Conservation (phyloP, 2,888 invertebrate species). For the Apantesis nais region DNA sequence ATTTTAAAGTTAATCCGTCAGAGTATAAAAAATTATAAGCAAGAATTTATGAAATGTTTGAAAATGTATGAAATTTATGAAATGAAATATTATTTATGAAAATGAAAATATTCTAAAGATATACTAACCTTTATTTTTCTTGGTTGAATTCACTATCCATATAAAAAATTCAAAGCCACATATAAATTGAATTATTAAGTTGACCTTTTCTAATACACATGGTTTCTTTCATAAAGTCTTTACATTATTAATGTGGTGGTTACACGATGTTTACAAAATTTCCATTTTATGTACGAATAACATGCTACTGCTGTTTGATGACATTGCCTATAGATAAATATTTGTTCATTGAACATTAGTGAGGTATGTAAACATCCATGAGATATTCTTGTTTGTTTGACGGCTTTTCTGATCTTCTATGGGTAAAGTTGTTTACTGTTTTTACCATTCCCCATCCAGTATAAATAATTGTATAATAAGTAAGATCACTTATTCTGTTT, state of each 20-base stretch:
- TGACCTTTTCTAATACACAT: conserved; percentile 25
- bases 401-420: too few species aligned
- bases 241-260: conserved; percentile 37
- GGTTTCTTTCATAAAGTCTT: conserved; percentile 32
- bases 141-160: neutral
- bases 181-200: conserved; percentile 36
- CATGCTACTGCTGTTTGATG: conserved; percentile 28
- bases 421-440: too few species aligned
- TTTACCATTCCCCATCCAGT: too few species aligned
- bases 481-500: too few species aligned
- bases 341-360: neutral
- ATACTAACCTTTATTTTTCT: neutral
- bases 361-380: neutral
- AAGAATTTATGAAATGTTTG: too few species aligned
- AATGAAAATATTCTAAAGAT: too few species aligned
- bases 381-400: neutral
- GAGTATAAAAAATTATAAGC: conserved; percentile 62
- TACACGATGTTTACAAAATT: conserved; percentile 30
- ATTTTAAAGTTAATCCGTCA: conserved; percentile 79
- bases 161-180: conserved; percentile 2
- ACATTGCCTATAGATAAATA: conserved; percentile 11
- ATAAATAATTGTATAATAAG: too few species aligned
- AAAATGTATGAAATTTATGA: too few species aligned
- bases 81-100: too few species aligned
- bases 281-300: conserved; percentile 36